phyloP scores from a whole-genome alignment of 2,113 vertebrate species.

The Micronycteris hirsuta region DNA sequence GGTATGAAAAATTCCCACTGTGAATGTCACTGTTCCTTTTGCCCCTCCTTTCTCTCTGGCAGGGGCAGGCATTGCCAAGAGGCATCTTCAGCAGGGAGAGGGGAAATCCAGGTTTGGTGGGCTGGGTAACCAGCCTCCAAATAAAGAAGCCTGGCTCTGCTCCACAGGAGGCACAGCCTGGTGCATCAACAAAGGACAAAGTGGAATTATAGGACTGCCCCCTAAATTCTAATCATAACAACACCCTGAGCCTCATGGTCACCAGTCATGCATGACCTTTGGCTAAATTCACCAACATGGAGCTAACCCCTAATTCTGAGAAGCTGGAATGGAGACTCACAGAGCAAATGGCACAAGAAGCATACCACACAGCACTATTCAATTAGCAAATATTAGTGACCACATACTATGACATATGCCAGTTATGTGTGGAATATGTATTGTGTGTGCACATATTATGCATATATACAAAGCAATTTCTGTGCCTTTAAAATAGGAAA shows the following conservation, averaged over 20 bases:
- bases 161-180: neutral
- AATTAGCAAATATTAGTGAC: neutral
- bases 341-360: neutral
- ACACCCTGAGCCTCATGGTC: neutral
- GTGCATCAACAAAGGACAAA: neutral
- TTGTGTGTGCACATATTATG: neutral
- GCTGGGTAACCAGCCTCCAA: neutral
- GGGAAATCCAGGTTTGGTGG: neutral
- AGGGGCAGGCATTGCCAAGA: neutral
- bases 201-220: neutral
- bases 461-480: neutral
- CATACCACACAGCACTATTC: neutral
- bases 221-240: neutral
- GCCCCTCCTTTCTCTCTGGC: neutral
- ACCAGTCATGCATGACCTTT: neutral
- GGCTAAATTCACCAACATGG: neutral
- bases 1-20: constrained; percentile 19
- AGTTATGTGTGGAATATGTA: neutral
- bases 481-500: neutral
- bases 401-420: neutral
- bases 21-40: neutral
- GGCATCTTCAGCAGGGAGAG: neutral
- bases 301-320: neutral
- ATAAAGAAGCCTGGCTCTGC: neutral
- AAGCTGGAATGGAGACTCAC: neutral